Evolutionary conservation across 2,888 invertebrate genomes (phyloP).

Genomic region (Magallana nippona): DNA sequence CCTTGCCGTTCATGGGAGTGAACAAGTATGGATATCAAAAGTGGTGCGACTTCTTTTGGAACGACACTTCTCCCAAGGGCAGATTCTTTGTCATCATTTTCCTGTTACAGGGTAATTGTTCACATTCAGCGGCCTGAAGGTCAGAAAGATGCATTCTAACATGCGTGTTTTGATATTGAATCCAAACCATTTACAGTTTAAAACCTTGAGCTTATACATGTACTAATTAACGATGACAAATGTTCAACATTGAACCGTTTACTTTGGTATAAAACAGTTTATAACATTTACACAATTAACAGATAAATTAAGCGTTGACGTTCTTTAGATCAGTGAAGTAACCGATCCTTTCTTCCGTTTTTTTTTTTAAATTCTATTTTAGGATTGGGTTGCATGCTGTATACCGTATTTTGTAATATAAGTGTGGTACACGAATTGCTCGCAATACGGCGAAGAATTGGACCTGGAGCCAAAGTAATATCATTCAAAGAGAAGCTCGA

Average conservation of each 20-base stretch:
- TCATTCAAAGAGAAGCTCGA: conserved; percentile 7
- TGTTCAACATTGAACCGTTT: too few species aligned
- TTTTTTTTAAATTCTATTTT: neutral
- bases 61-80: conserved; percentile 14
- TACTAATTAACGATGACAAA: too few species aligned
- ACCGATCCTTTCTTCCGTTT: neutral
- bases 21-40: conserved; percentile 23
- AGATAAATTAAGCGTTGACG: too few species aligned
- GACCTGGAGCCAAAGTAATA: neutral
- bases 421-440: conserved; percentile 1
- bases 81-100: conserved; percentile 5
- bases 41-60: conserved; percentile 36
- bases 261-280: too few species aligned
- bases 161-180: too few species aligned
- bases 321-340: too few species aligned
- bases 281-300: too few species aligned
- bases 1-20: conserved; percentile 28
- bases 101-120: conserved; percentile 21
- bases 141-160: too few species aligned
- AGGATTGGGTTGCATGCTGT: conserved; percentile 12
- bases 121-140: too few species aligned
- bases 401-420: neutral
- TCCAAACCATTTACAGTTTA: too few species aligned
- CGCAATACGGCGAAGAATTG: neutral
- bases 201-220: too few species aligned